A percentile compares a stretch with the other conserved stretches of the same genome.
Evolutionary conservation across 2,888 invertebrate species (phyloP).

Genomic region (Homarus gammarus): DNA sequence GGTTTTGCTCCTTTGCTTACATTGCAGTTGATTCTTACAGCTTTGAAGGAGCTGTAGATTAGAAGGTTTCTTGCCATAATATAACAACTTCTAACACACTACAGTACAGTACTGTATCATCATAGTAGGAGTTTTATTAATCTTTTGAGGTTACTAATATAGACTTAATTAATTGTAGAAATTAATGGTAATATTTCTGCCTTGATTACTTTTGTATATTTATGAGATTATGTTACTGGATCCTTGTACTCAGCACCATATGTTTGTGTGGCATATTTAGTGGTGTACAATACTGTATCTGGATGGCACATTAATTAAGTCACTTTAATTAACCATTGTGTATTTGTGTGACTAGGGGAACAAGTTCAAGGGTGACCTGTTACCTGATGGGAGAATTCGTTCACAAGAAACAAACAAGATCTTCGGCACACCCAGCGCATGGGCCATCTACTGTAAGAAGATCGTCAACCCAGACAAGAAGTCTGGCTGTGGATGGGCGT

Average conservation of each 20-base stretch:
- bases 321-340: constrained; percentile 58
- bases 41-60: background rate
- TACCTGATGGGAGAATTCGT: constrained; percentile 92
- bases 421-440: constrained; percentile 93
- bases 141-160: no score
- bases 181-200: background rate
- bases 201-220: background rate
- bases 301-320: background rate
- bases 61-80: background rate
- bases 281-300: background rate
- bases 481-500: constrained; percentile 96
- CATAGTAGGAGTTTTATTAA: background rate
- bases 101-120: background rate
- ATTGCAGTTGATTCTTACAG: background rate
- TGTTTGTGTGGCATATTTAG: background rate
- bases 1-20: no score
- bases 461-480: constrained; percentile 94
- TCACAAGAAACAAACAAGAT: constrained; percentile 92
- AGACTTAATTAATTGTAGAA: background rate
- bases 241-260: background rate
- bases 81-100: background rate
- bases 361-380: constrained; percentile 91
- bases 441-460: constrained; percentile 95
- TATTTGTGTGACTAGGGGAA: constrained; percentile 84
- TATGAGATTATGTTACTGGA: background rate